Evolutionary conservation across 2,888 invertebrate genomes (phyloP).

Genomic region (Biston betularia): DNA sequence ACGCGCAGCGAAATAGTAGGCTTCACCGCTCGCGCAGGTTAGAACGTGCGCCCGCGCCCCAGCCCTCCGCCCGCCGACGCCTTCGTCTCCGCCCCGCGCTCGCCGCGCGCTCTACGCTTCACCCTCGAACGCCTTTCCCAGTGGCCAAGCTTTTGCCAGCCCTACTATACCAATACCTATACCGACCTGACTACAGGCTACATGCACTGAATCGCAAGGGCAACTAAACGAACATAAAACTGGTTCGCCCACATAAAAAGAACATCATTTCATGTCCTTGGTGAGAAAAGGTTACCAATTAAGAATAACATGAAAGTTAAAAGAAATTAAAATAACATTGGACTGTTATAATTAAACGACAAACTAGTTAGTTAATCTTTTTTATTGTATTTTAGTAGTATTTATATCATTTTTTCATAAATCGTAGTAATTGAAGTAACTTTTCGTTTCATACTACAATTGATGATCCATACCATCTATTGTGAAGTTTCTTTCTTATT

Average conservation of each 20-base stretch:
- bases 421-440: not conserved
- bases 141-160: constrained; percentile 74
- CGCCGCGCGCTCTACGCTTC: constrained; percentile 56
- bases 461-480: not conserved
- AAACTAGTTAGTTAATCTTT: not conserved
- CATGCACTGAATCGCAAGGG: constrained; percentile 68
- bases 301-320: not conserved
- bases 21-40: constrained; percentile 73
- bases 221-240: constrained; percentile 68
- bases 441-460: constrained; percentile 3
- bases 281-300: constrained; percentile 27
- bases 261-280: constrained; percentile 25
- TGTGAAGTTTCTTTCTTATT: not conserved
- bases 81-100: constrained; percentile 48
- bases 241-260: constrained; percentile 61
- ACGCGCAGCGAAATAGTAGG: constrained; percentile 66
- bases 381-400: not conserved
- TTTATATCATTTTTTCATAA: not conserved
- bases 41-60: constrained; percentile 53
- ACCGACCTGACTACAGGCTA: constrained; percentile 16
- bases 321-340: not conserved
- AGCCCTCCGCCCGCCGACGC: constrained; percentile 43
- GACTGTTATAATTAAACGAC: not conserved
- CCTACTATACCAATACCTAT: constrained; percentile 62
- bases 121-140: constrained; percentile 67